These are phyloP conservation scores for Pelmatolapia mariae DNA, from an alignment of 2,113 vertebrate genomes.

Conservation along the genomic window DNA sequence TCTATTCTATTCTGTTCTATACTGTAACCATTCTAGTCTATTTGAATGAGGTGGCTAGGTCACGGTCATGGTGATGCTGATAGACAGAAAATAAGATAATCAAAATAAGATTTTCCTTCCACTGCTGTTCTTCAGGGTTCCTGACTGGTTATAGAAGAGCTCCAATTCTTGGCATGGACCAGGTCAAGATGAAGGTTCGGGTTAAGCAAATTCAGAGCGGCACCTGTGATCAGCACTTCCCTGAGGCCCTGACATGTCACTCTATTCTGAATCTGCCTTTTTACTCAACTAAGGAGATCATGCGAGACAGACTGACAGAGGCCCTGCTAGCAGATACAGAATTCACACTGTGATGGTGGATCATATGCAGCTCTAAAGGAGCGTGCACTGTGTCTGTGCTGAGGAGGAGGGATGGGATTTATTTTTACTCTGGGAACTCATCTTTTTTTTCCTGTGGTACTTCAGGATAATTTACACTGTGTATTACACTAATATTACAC, in stretches of 20 bases:
- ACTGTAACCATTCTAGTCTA: neutral
- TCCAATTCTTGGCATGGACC: slow-evolving; percentile 45
- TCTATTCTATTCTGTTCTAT: neutral
- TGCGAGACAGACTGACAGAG: slow-evolving; percentile 52
- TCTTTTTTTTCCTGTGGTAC: neutral
- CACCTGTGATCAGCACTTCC: slow-evolving; percentile 40
- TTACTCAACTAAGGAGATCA: slow-evolving; percentile 50
- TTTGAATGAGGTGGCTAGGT: neutral
- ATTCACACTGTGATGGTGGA: neutral
- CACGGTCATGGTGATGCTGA: neutral
- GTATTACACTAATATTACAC: neutral
- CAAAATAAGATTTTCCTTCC: neutral
- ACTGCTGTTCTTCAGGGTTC: slow-evolving; percentile 51
- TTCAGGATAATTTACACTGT: neutral
- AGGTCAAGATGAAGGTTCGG: slow-evolving; percentile 42
- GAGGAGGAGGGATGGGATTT: neutral
- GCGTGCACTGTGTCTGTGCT: fast-evolving
- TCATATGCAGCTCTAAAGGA: neutral
- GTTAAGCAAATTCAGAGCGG: neutral
- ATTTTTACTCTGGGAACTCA: neutral
- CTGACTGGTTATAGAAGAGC: slow-evolving; percentile 65
- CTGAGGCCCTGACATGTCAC: slow-evolving; percentile 57
- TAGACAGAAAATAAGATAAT: neutral
- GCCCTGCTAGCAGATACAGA: slow-evolving; percentile 52
- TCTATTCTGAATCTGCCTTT: slow-evolving; percentile 50